Evolutionary conservation across 2,888 invertebrate genomes (phyloP), one percentile per base, ranked within the genome.

Genomic region (Escarpia spicata): DNA sequence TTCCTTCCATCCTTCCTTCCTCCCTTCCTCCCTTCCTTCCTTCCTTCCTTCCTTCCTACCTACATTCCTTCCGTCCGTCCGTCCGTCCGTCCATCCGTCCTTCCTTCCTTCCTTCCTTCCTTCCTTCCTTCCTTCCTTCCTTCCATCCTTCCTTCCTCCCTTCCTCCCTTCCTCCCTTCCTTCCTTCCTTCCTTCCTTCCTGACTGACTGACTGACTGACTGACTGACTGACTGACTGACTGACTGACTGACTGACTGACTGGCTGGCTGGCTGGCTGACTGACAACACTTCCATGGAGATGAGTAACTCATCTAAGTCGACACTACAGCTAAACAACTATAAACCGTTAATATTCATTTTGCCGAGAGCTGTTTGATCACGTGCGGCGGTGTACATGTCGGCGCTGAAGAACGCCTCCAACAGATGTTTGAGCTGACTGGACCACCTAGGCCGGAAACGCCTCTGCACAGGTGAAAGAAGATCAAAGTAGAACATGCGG

Each of bases 11-110:
- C 93, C 93, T 93, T 93, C 93, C 93, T 93, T 93, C 93, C 94
- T 92, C 93, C 93, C 94, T 93, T 94, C 93, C 93, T 93, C 92
- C 93, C 94, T 93, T 94, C 93, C 93, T 93, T 93, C 94, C 93
- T 93, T 92, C 93, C 93, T 93, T 93, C 93, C 93, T 93, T 94
- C 93, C 93, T 93, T 92, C 93, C 94, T 93, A 93, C 93, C 93
- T 93, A 93, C 93, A 93, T 93, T 93, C 92, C 94, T 93, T 93
- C 93, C 93, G 91, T 93, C 93, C 93, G 92, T 92, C 93, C 93
- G 92, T 93, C 94, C 93, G 92, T 93, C 93, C 93, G 93, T 92
- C 93, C 93, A 92, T 92, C 93, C 93, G 93, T 93, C 94, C 93
- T 93, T 92, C 94, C 94, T 93, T 93, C 93, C 92, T 93, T 93